phyloP scores from a whole-genome alignment of 2,797 vertebrate genomes.

The Notamacropus eugenii region DNA sequence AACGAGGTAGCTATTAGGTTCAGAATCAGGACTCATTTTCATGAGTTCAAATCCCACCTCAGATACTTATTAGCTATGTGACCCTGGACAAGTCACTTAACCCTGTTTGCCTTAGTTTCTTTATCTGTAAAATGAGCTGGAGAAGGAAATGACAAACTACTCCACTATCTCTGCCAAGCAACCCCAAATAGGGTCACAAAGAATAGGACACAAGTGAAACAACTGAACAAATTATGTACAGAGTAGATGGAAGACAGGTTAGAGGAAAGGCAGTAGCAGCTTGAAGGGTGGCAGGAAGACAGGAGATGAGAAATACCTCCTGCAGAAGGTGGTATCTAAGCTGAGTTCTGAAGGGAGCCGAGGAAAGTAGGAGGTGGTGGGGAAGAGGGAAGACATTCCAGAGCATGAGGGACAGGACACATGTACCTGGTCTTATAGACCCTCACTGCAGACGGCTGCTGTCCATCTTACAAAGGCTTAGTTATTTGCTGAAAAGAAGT shows the following conservation, averaged over 20 bases:
- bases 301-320: background rate
- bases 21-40: background rate
- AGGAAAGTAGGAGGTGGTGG: background rate
- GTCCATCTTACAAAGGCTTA: background rate
- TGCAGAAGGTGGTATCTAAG: background rate
- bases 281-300: background rate
- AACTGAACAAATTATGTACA: background rate
- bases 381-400: background rate
- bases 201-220: background rate
- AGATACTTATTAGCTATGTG: background rate
- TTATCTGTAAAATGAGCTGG: background rate
- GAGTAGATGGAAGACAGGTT: background rate
- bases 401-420: background rate
- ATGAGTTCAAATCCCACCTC: background rate
- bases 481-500: background rate
- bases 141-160: background rate
- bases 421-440: fast-evolving
- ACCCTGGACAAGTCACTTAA: background rate
- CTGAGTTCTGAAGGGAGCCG: background rate
- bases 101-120: background rate
- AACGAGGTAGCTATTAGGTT: background rate
- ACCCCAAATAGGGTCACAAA: background rate
- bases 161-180: background rate
- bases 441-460: background rate
- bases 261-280: background rate